Percentiles rank a stretch among this genome's conserved stretches.
Conservation (phyloP, 2,888 invertebrate genomes). For the Troides oblongomaculatus region DNA sequence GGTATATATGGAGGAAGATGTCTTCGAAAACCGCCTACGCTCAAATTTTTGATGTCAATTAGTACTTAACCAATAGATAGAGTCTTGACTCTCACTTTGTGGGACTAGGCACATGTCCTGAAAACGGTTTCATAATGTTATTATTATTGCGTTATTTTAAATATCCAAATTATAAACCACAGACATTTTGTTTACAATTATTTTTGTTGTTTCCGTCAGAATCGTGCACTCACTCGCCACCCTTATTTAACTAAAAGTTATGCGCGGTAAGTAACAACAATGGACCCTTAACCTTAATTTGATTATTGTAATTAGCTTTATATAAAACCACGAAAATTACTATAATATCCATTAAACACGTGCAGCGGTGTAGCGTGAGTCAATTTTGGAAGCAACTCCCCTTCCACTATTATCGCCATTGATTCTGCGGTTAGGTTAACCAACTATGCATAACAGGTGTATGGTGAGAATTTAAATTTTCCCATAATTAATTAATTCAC, state of each 20-base stretch:
- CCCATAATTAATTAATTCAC: slow-evolving; percentile 40
- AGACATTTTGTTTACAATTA: neutral
- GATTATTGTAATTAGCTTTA: slow-evolving; percentile 75
- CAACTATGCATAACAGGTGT: slow-evolving; percentile 56
- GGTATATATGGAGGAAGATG: too few relatives aligned
- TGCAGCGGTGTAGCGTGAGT: slow-evolving; percentile 62
- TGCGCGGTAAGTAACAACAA: slow-evolving; percentile 49
- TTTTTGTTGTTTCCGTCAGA: neutral
- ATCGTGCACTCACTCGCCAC: neutral
- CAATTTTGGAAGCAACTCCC: slow-evolving; percentile 54
- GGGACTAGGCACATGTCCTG: too few relatives aligned
- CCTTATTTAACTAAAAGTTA: slow-evolving; percentile 1
- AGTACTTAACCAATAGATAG: too few relatives aligned
- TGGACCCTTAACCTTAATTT: slow-evolving; percentile 57
- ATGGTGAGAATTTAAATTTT: slow-evolving; percentile 35
- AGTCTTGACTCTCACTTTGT: too few relatives aligned
- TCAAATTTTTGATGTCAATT: too few relatives aligned
- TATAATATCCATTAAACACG: slow-evolving; percentile 76
- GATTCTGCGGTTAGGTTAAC: slow-evolving; percentile 65
- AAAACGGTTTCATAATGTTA: too few relatives aligned
- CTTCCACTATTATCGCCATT: slow-evolving; percentile 74
- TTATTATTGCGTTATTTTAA: too few relatives aligned
- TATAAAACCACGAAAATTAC: slow-evolving; percentile 75
- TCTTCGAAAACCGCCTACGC: too few relatives aligned
- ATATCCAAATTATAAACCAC: too few relatives aligned